phyloP scores from a whole-genome alignment of 2,797 vertebrate genomes.

The Hozukius guyotensis region DNA sequence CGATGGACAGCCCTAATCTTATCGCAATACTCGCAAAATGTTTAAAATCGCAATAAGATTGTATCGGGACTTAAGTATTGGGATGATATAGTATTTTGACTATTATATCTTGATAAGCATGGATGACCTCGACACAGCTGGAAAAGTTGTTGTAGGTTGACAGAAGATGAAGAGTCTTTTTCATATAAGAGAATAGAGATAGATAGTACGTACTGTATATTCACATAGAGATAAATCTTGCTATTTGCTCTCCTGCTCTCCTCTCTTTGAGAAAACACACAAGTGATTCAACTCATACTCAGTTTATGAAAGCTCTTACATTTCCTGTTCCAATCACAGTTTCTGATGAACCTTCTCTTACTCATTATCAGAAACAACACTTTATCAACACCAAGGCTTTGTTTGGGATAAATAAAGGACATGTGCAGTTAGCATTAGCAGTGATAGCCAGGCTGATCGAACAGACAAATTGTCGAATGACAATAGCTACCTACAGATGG shows the following conservation, averaged over 20 bases:
- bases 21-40: too few relatives aligned
- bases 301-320: not conserved
- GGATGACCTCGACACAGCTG: not conserved
- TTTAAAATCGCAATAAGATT: too few relatives aligned
- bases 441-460: constrained; percentile 22
- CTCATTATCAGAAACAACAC: not conserved
- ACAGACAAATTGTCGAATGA: constrained; percentile 6
- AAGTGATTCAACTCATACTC: not conserved
- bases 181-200: too few relatives aligned
- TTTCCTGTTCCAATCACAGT: not conserved
- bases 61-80: too few relatives aligned
- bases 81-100: too few relatives aligned
- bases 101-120: not conserved
- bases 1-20: too few relatives aligned
- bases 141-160: not conserved
- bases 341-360: not conserved
- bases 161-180: not conserved
- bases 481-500: constrained; percentile 40
- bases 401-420: constrained; percentile 8
- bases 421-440: constrained; percentile 24
- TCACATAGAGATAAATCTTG: not conserved
- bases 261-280: not conserved
- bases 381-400: not conserved
- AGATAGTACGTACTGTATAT: not conserved
- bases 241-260: not conserved